A percentile compares a stretch with the other conserved stretches of the same genome.
These are phyloP conservation scores for Cariama cristata DNA, from an alignment of 2,113 vertebrate genomes.

Conservation along the genomic window DNA sequence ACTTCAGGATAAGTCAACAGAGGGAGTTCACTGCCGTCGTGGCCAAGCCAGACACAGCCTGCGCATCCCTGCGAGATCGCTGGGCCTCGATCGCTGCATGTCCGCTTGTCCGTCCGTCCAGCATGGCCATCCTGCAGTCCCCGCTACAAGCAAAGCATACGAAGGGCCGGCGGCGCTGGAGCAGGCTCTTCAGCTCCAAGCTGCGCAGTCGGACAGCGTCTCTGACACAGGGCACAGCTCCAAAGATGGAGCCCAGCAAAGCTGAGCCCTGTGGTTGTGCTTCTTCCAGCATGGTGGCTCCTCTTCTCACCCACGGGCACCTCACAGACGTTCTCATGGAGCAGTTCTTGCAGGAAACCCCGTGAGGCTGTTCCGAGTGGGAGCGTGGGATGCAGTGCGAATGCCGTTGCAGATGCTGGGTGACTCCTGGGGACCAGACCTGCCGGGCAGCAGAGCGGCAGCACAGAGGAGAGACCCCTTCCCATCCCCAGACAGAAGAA, in stretches of 20 bases:
- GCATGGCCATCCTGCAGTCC: not conserved
- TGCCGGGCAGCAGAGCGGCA: rapidly evolving
- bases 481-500: rapidly evolving
- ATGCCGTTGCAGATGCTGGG: not conserved
- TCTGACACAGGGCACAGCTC: rapidly evolving
- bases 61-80: not conserved
- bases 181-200: not conserved
- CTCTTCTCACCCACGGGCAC: not conserved
- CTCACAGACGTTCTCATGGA: rapidly evolving
- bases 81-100: rapidly evolving
- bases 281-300: rapidly evolving
- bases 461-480: not conserved
- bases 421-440: not conserved
- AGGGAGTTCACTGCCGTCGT: conserved; percentile 5
- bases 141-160: rapidly evolving
- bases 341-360: not conserved
- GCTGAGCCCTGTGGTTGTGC: not conserved
- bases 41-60: not conserved
- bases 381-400: rapidly evolving
- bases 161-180: rapidly evolving
- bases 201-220: rapidly evolving
- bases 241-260: not conserved
- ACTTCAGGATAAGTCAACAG: conserved; percentile 46
- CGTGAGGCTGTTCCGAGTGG: not conserved
- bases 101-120: rapidly evolving